A percentile compares a stretch with the other conserved stretches of the same genome.
phyloP scores from a whole-genome alignment of 2,888 invertebrate genomes.

The Hymenopus coronatus region DNA sequence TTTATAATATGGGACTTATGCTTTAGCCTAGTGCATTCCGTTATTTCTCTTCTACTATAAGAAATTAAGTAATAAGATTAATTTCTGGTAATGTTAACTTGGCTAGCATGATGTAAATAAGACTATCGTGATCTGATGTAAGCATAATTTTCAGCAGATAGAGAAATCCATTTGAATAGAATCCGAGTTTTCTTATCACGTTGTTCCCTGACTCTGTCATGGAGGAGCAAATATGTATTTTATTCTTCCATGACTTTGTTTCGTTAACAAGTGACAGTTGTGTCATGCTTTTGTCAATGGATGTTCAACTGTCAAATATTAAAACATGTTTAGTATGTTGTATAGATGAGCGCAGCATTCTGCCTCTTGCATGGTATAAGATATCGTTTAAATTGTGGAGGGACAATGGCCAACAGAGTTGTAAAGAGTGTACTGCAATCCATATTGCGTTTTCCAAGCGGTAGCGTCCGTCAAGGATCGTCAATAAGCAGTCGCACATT shows the following conservation, averaged over 20 bases:
- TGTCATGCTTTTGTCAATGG: neutral
- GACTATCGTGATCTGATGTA: too few relatives aligned
- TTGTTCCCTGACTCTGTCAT: too few relatives aligned
- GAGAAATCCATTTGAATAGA: too few relatives aligned
- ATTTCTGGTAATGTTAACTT: too few relatives aligned
- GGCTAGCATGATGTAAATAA: too few relatives aligned
- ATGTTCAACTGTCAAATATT: neutral
- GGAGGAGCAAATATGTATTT: neutral
- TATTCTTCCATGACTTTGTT: neutral
- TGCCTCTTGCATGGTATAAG: neutral
- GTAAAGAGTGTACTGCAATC: neutral
- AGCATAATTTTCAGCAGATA: too few relatives aligned
- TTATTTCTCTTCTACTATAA: too few relatives aligned
- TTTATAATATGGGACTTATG: too few relatives aligned
- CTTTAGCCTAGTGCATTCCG: too few relatives aligned
- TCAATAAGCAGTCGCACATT: neutral
- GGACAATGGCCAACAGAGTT: neutral
- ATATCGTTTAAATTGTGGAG: neutral
- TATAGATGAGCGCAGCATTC: neutral
- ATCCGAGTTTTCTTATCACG: too few relatives aligned
- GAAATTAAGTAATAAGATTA: too few relatives aligned
- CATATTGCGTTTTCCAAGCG: neutral
- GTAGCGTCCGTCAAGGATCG: neutral
- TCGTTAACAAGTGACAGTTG: neutral
- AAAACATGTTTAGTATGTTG: too few relatives aligned